Evolutionary conservation across 2,888 invertebrate genomes (phyloP).

Genomic region (Lasioglossum lativentre): DNA sequence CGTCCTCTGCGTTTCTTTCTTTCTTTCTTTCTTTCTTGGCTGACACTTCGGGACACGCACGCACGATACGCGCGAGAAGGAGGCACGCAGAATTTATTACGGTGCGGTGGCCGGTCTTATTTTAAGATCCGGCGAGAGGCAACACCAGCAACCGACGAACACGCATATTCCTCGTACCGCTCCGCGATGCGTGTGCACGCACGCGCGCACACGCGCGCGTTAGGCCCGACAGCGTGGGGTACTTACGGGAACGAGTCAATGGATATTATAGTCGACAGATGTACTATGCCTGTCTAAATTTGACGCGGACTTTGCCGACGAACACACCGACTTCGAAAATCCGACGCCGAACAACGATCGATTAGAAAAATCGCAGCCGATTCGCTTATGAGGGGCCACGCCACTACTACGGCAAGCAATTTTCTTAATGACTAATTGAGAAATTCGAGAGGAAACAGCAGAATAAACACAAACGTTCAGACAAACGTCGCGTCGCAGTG

Average conservation of each 20-base stretch:
- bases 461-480: no score
- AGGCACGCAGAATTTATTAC: conserved; percentile 73
- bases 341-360: background rate
- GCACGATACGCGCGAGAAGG: conserved; percentile 56
- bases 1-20: background rate
- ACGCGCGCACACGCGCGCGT: background rate
- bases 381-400: background rate
- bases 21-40: conserved; percentile 21
- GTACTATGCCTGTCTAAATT: conserved; percentile 72
- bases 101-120: conserved; percentile 77
- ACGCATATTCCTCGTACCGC: conserved; percentile 55
- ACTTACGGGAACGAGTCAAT: conserved; percentile 72
- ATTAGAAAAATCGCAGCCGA: background rate
- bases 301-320: conserved; percentile 44
- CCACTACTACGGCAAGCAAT: background rate
- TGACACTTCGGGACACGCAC: conserved; percentile 63
- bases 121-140: conserved; percentile 67
- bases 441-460: background rate
- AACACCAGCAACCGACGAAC: conserved; percentile 34
- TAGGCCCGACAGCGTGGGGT: conserved; percentile 31
- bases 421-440: background rate
- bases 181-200: conserved; percentile 41
- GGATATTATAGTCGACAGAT: conserved; percentile 74
- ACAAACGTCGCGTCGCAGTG: no score
- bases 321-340: conserved; percentile 6